Evolutionary conservation across 2,888 invertebrate species (phyloP).

Genomic region (Hesperia comma): DNA sequence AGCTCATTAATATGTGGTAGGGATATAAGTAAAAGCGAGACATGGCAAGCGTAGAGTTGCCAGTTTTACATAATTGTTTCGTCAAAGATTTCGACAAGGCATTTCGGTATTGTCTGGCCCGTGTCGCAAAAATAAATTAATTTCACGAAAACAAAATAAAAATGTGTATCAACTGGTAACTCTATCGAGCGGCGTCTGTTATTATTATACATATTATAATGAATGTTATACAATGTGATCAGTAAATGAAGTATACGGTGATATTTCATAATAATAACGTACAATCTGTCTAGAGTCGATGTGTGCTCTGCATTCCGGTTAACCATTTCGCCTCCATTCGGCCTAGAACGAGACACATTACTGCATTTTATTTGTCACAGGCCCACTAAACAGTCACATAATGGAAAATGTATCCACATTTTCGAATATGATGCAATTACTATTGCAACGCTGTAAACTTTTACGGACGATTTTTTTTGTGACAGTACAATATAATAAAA

Average conservation of each 20-base stretch:
- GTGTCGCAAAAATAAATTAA: background rate
- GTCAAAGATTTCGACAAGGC: slow-evolving; percentile 18
- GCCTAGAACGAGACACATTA: slow-evolving; percentile 78
- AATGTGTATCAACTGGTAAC: slow-evolving; percentile 43
- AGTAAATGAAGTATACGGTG: slow-evolving; percentile 38
- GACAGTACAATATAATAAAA: too few species aligned
- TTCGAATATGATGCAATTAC: slow-evolving; percentile 3
- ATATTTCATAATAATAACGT: slow-evolving; percentile 63
- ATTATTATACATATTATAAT: slow-evolving; percentile 39
- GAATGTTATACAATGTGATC: slow-evolving; percentile 31
- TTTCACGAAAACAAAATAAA: background rate
- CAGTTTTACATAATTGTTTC: slow-evolving; percentile 33
- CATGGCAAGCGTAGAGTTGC: slow-evolving; percentile 32
- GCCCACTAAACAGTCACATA: slow-evolving; percentile 15
- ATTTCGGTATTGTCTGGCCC: background rate
- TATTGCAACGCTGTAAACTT: background rate
- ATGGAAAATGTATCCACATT: background rate
- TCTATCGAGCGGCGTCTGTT: slow-evolving; percentile 40
- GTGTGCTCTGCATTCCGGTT: slow-evolving; percentile 81
- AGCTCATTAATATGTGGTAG: slow-evolving; percentile 1
- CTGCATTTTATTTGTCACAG: slow-evolving; percentile 50
- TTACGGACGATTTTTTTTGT: background rate
- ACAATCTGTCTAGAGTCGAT: slow-evolving; percentile 81
- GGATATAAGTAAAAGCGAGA: slow-evolving; percentile 23
- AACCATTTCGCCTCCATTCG: slow-evolving; percentile 80